These are phyloP conservation scores for Acronicta aceris DNA, from an alignment of 2,888 invertebrate species.

Conservation along the genomic window DNA sequence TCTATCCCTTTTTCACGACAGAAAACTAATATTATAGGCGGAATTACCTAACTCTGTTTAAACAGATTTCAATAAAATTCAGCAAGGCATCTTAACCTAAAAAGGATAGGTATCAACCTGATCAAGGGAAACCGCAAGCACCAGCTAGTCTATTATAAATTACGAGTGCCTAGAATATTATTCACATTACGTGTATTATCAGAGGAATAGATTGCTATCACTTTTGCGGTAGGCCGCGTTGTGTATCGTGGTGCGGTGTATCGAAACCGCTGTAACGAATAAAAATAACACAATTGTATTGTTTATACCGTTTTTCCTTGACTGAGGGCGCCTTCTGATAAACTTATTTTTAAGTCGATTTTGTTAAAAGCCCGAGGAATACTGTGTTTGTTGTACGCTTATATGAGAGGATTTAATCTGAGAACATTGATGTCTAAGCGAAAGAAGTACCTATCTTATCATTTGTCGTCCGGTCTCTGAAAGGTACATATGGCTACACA, in stretches of 20 bases:
- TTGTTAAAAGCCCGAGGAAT: slow-evolving; percentile 14
- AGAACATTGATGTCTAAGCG: no score
- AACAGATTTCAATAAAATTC: no score
- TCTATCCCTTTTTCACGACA: no score
- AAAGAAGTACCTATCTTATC: no score
- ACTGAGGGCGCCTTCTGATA: slow-evolving; percentile 12
- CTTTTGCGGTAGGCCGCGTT: slow-evolving; percentile 47
- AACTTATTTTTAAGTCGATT: slow-evolving; percentile 27
- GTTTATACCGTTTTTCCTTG: slow-evolving; percentile 22
- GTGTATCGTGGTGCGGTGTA: slow-evolving; percentile 16
- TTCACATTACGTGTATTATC: slow-evolving; percentile 24
- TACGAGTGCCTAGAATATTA: slow-evolving; percentile 35
- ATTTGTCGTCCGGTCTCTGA: background rate
- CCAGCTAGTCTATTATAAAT: no score
- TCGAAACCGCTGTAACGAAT: slow-evolving; percentile 22
- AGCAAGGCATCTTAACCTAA: no score
- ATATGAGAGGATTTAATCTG: no score
- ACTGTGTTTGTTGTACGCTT: background rate
- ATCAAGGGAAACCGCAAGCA: no score
- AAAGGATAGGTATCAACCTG: no score
- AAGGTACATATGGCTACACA: no score
- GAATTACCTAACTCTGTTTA: no score
- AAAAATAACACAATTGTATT: slow-evolving; percentile 18
- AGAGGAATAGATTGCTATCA: slow-evolving; percentile 51
- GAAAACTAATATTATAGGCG: no score